These are phyloP conservation scores for Ichneumoninae sp. DNA, from an alignment of 2,888 invertebrate species.

Conservation along the genomic window DNA sequence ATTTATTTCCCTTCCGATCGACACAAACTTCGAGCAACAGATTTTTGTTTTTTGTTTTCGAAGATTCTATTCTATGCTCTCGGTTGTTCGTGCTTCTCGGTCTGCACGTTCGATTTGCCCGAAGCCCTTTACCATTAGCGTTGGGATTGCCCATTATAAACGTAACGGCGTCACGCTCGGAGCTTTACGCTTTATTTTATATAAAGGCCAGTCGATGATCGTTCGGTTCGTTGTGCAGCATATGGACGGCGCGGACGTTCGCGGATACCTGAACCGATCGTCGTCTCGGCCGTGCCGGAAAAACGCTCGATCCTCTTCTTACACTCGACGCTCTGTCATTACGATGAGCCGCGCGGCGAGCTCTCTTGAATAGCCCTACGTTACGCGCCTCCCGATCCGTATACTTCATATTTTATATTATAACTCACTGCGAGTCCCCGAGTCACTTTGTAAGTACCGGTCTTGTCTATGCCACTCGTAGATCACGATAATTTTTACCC, in stretches of 20 bases:
- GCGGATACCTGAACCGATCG: slow-evolving; percentile 54
- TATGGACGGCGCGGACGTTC: slow-evolving; percentile 51
- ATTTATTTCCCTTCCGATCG: neutral
- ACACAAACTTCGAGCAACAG: neutral
- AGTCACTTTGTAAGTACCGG: slow-evolving; percentile 17
- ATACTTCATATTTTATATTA: slow-evolving; percentile 46
- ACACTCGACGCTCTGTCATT: slow-evolving; percentile 60
- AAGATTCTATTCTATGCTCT: neutral
- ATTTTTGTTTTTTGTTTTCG: neutral
- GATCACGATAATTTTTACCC: slow-evolving; percentile 15
- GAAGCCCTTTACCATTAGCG: slow-evolving; percentile 46
- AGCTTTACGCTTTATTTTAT: slow-evolving; percentile 72
- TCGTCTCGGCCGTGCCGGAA: slow-evolving; percentile 44
- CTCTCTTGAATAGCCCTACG: slow-evolving; percentile 32
- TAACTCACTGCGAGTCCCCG: slow-evolving; percentile 11
- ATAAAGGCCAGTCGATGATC: slow-evolving; percentile 73
- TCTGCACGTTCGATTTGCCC: slow-evolving; percentile 21
- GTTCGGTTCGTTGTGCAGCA: slow-evolving; percentile 47
- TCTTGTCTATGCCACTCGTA: neutral
- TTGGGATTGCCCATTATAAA: slow-evolving; percentile 67
- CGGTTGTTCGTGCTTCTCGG: neutral
- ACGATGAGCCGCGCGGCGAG: slow-evolving; percentile 31
- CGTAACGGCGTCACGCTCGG: slow-evolving; percentile 69
- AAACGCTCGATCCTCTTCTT: slow-evolving; percentile 54
- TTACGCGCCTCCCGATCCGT: slow-evolving; percentile 38